Percentiles rank a stretch among this genome's conserved stretches.
Conservation (phyloP, 2,113 vertebrate genomes). For the Triplophysa siluroides region DNA sequence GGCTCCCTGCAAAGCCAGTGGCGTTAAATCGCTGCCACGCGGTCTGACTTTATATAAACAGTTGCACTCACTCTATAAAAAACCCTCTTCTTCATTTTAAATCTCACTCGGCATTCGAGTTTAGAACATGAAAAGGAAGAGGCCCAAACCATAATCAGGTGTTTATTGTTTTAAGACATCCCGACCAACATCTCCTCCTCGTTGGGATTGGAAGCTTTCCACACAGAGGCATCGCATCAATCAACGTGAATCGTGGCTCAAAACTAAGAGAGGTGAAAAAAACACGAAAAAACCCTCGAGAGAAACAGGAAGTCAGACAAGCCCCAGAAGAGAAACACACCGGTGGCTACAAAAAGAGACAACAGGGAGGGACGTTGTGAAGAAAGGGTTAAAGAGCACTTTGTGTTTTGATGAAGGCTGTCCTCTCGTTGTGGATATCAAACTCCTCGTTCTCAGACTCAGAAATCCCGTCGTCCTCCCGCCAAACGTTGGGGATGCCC, state of each 20-base stretch:
- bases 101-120: conserved; percentile 71
- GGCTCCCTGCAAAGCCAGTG: conserved; percentile 25
- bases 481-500: conserved; percentile 93
- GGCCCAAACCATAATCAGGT: conserved; percentile 63
- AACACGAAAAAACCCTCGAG: not conserved
- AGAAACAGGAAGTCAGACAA: conserved; percentile 44
- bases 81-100: conserved; percentile 8
- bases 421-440: conserved; percentile 88
- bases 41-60: conserved; percentile 15
- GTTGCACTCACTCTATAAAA: conserved; percentile 1
- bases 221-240: conserved; percentile 65
- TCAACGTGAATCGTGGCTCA: conserved; percentile 7
- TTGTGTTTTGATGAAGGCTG: conserved; percentile 99
- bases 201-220: conserved; percentile 52
- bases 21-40: not conserved
- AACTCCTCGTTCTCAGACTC: conserved; percentile 91
- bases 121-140: conserved; percentile 54
- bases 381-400: conserved; percentile 89
- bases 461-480: conserved; percentile 82
- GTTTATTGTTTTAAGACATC: conserved; percentile 60
- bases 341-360: conserved; percentile 55
- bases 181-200: not conserved
- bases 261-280: conserved; percentile 23
- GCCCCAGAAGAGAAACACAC: conserved; percentile 57
- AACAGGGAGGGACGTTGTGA: conserved; percentile 24